These are phyloP conservation scores for Dasyprocta punctata DNA, from an alignment of 2,113 vertebrate species.

Conservation along the genomic window DNA sequence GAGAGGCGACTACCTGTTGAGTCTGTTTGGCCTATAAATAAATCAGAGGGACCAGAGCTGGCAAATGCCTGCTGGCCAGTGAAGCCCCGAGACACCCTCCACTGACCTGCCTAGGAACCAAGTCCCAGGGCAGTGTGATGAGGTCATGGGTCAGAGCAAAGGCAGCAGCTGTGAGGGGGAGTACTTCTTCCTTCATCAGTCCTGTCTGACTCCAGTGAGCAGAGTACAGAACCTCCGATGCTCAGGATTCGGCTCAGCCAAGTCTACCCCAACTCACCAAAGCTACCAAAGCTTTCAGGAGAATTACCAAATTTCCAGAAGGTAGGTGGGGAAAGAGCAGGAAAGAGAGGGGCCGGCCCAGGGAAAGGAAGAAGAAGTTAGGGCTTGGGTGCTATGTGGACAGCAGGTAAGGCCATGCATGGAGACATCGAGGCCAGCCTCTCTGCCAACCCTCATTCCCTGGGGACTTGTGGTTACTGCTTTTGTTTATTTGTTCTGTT, in stretches of 20 bases:
- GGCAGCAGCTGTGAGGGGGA: not conserved
- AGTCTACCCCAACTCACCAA: not conserved
- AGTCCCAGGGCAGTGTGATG: not conserved
- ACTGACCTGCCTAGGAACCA: not conserved
- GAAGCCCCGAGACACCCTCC: not conserved
- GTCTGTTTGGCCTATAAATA: constrained; percentile 26
- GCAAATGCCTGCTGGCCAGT: not conserved
- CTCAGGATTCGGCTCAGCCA: not conserved
- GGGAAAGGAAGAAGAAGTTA: not conserved
- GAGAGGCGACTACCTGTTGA: not conserved
- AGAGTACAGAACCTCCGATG: not conserved
- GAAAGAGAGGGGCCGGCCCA: not conserved
- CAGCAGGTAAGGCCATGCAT: not conserved
- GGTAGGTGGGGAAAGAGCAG: not conserved
- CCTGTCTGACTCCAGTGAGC: not conserved
- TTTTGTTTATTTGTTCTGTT: not conserved
- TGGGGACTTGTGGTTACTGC: not conserved
- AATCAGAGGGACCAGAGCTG: not conserved
- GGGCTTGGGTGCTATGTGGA: not conserved
- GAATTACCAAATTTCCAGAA: constrained; percentile 26
- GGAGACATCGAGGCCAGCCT: not conserved
- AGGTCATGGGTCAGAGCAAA: not conserved
- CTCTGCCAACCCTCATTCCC: not conserved
- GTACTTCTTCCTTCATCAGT: not conserved
- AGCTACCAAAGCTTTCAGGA: not conserved